Percentiles rank a stretch among this genome's conserved stretches.
Evolutionary conservation across 2,113 vertebrate genomes (phyloP).

Genomic region (Loxodonta africana): DNA sequence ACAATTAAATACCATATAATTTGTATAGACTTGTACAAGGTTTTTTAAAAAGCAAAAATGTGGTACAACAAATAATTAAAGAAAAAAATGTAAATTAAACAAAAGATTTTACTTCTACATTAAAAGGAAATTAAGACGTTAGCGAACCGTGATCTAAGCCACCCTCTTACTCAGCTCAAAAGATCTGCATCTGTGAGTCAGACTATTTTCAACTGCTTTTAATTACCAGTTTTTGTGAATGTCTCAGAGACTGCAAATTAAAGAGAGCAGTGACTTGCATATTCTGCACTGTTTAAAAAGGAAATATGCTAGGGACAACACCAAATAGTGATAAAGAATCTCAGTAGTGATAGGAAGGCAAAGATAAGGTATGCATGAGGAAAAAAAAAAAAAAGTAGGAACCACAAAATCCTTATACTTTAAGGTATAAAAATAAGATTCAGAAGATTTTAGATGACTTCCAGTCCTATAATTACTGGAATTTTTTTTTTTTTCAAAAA

Average conservation of each 20-base stretch:
- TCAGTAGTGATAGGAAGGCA: neutral
- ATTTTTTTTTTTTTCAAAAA: no score
- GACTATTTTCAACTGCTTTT: constrained; percentile 62
- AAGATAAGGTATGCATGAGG: rapidly evolving
- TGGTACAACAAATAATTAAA: constrained; percentile 70
- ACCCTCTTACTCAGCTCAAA: constrained; percentile 37
- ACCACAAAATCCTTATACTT: neutral
- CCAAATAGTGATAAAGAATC: constrained; percentile 30
- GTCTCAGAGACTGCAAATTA: constrained; percentile 62
- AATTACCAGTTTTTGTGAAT: constrained; percentile 71
- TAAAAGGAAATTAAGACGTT: constrained; percentile 72
- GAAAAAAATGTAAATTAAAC: constrained; percentile 53
- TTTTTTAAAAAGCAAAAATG: constrained; percentile 64
- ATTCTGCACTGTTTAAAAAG: constrained; percentile 35
- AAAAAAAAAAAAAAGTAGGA: neutral
- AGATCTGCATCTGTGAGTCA: constrained; percentile 69
- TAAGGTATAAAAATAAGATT: neutral
- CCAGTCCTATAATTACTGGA: neutral
- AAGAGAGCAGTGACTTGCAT: constrained; percentile 1
- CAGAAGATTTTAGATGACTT: neutral
- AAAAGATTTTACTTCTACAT: constrained; percentile 57
- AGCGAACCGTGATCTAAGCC: constrained; percentile 52
- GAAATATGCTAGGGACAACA: constrained; percentile 18
- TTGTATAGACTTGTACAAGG: constrained; percentile 49
- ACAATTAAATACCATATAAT: constrained; percentile 47